A percentile compares a stretch with the other conserved stretches of the same genome.
Conservation (phyloP, 2,888 invertebrate species). For the Drepana falcataria region DNA sequence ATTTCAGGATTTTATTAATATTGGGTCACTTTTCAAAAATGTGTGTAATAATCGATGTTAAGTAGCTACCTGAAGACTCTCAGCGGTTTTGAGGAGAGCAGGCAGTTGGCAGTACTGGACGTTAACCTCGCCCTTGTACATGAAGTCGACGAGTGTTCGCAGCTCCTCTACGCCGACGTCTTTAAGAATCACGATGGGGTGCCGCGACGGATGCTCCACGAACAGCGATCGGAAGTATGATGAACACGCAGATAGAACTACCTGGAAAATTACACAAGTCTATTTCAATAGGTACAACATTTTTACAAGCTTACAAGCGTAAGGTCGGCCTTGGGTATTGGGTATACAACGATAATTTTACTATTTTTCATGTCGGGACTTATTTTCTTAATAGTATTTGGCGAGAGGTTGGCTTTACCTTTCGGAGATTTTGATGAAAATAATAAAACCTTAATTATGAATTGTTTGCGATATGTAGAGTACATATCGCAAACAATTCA, state of each 20-base stretch:
- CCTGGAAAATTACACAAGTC: slow-evolving; percentile 66
- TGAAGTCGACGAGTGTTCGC: slow-evolving; percentile 95
- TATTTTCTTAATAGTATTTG: no score
- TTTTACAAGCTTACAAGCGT: no score
- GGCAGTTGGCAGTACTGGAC: slow-evolving; percentile 95
- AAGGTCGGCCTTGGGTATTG: no score
- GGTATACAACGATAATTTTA: no score
- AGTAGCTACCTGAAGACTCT: slow-evolving; percentile 86
- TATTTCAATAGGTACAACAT: no score
- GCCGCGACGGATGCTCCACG: slow-evolving; percentile 94
- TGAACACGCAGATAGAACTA: slow-evolving; percentile 96
- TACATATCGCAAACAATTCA: no score
- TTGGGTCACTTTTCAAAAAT: background rate
- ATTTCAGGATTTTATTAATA: background rate
- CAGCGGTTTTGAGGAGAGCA: slow-evolving; percentile 93
- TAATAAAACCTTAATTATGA: no score
- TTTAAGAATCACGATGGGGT: slow-evolving; percentile 96
- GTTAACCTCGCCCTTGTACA: slow-evolving; percentile 97
- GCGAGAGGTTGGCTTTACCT: no score
- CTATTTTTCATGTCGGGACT: no score
- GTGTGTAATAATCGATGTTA: background rate
- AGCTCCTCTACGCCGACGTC: slow-evolving; percentile 95
- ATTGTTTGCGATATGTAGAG: no score
- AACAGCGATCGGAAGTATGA: slow-evolving; percentile 96
- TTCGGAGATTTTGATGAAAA: no score